phyloP scores from a whole-genome alignment of 2,113 vertebrate genomes.

The Sinocyclocheilus anshuiensis region DNA sequence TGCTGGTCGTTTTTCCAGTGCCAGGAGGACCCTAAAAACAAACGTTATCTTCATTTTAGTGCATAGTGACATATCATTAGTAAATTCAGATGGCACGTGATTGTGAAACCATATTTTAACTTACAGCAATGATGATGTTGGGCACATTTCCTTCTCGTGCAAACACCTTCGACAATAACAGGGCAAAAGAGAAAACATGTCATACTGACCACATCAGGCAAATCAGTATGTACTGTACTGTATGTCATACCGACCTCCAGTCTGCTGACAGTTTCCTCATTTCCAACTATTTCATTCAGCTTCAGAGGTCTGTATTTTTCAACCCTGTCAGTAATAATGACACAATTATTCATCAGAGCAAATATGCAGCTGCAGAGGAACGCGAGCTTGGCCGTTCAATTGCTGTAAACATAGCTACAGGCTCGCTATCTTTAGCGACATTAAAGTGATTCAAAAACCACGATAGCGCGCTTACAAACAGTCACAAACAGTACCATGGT shows the following conservation, averaged over 20 bases:
- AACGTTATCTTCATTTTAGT: constrained; percentile 7
- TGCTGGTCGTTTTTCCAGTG: constrained; percentile 97
- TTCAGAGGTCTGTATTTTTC: constrained; percentile 94
- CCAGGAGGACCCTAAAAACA: constrained; percentile 87
- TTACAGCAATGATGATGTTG: constrained; percentile 97
- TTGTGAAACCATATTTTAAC: constrained; percentile 58
- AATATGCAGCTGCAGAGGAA: not conserved
- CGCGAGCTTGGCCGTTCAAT: not conserved
- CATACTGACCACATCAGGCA: not conserved
- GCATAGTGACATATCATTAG: not conserved
- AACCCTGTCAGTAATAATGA: constrained; percentile 77
- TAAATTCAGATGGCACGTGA: not conserved
- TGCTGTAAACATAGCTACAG: not conserved
- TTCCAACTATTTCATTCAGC: constrained; percentile 88
- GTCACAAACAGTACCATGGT: constrained; percentile 59
- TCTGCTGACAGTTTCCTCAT: constrained; percentile 95
- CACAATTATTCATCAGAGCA: not conserved
- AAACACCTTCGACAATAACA: constrained; percentile 80
- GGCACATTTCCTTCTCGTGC: constrained; percentile 95
- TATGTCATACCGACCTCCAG: constrained; percentile 77
- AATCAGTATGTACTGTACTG: not conserved
- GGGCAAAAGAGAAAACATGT: not conserved
- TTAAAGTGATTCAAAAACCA: not conserved
- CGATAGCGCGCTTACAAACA: not conserved
- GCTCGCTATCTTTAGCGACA: not conserved